Evolutionary conservation across 64 coral and sea anemone species (phyloP).

Genomic region (Pocillopora verrucosa): DNA sequence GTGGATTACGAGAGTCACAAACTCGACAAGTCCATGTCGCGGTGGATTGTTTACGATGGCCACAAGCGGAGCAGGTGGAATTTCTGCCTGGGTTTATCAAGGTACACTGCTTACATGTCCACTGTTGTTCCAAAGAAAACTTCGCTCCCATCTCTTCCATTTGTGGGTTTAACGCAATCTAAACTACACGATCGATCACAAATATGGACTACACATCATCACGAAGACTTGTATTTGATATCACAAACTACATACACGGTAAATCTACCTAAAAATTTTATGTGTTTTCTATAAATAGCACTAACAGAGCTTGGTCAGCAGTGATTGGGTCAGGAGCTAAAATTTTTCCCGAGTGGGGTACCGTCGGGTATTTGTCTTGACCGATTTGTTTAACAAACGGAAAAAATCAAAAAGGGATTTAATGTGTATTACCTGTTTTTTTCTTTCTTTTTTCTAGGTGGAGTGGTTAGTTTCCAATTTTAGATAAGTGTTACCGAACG

Average conservation of each 20-base stretch:
- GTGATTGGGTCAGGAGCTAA: not conserved
- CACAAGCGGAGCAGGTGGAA: conserved; percentile 69
- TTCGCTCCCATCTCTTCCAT: conserved; percentile 24
- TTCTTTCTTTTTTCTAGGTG: not conserved
- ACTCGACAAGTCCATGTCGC: conserved; percentile 61
- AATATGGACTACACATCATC: not conserved
- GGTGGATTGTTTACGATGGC: conserved; percentile 11
- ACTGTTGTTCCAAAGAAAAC: not conserved
- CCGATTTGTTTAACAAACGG: not conserved
- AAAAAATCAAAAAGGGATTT: not conserved
- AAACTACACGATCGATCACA: not conserved
- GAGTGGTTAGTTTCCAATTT: not conserved
- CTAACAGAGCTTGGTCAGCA: conserved; percentile 33
- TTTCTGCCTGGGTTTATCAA: conserved; percentile 52
- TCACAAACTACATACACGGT: not conserved
- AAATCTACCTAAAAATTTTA: not conserved
- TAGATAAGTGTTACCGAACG: not conserved
- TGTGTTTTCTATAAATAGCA: not conserved
- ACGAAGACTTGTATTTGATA: not conserved
- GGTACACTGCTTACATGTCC: conserved; percentile 74
- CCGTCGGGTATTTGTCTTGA: not conserved
- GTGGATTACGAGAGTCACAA: conserved; percentile 66
- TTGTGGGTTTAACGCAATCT: not conserved
- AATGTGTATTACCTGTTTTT: not conserved
- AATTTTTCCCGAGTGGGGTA: not conserved